Conservation (phyloP, 2,797 vertebrate species). For the Sardinella longiceps region DNA sequence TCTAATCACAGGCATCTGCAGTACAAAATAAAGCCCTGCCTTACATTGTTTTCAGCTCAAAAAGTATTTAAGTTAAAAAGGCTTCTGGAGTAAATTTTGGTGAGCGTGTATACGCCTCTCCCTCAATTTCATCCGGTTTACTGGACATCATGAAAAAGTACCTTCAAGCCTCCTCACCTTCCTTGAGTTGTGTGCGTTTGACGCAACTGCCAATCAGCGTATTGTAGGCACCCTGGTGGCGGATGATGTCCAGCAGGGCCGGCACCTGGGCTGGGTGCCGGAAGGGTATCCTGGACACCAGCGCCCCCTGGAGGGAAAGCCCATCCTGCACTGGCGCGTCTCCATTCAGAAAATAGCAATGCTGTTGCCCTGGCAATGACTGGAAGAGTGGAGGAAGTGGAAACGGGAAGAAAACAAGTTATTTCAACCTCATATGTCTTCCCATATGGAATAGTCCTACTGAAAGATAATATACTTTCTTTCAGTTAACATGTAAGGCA, state of each 20-base stretch:
- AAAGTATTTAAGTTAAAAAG: no score
- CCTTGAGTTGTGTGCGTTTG: conserved; percentile 89
- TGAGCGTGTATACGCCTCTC: no score
- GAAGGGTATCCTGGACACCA: conserved; percentile 93
- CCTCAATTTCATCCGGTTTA: no score
- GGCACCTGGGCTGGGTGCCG: conserved; percentile 94
- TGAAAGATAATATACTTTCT: no score
- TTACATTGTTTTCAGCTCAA: no score
- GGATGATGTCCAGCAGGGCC: conserved; percentile 87
- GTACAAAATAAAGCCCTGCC: no score
- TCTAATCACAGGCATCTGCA: no score
- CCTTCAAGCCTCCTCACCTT: conserved; percentile 73
- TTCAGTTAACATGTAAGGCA: no score
- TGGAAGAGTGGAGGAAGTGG: conserved; percentile 50
- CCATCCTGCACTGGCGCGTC: conserved; percentile 95
- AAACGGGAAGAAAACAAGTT: not conserved
- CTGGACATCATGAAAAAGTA: no score
- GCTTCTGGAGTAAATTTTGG: no score
- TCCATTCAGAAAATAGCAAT: conserved; percentile 97
- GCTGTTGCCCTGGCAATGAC: conserved; percentile 96
- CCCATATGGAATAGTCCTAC: no score
- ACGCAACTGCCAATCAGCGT: conserved; percentile 96
- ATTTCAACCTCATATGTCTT: not conserved
- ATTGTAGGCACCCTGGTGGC: conserved; percentile 95
- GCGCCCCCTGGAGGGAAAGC: conserved; percentile 86